Base-by-base conservation (phyloP, 2,113 vertebrate genomes). In the Ptychochromis oligacanthus region DNA sequence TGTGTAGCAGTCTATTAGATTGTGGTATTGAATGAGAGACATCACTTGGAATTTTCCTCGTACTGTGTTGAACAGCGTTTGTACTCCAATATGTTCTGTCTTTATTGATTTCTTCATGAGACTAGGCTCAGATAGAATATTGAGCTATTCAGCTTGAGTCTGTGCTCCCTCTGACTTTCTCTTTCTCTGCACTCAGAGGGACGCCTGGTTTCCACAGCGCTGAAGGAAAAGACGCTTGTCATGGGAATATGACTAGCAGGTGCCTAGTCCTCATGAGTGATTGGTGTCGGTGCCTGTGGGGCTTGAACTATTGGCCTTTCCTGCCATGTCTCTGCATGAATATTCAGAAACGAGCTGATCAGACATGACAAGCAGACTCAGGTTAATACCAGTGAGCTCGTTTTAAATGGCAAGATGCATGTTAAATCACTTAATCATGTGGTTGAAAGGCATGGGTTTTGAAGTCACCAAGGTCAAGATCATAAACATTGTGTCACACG, bases 191-290 rank as follows among this genome's bases (percentile, higher is more conserved):
- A 72, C 80, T 0, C 70, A 58, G 81, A 70, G 74, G 83, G 82
- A 46, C 15, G 70, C 59, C 83, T 62, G 75, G 2, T 22, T 80
- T 87, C 81, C 59, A 54, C 84, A 18, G 79, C 36, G 61, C 49
- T 77, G 75, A 59, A 74, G 80, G 77, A 80, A 82, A 56, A 70
- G 60, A 65, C 77, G 76, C 81, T 91, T 81, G 85, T 88, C 89
- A 90, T 74, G 56, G 86, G 62, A 91, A 86, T 88, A 31, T 84
- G 85, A 57, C 79, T 49, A 82, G 82, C 84, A 86, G 89, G 78
- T 82, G 80, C 83, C 88, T 79, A 7, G 80, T 18, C 55, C 52
- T 65, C 17, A 4, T 43, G 58, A 82, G 31, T 77, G 85, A 85
- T 77, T 77, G 78, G 74, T 74, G 84, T 75, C 28, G 1, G 28